Base-by-base conservation (phyloP, 2,113 vertebrate genomes). In the Clarias batrachus region DNA sequence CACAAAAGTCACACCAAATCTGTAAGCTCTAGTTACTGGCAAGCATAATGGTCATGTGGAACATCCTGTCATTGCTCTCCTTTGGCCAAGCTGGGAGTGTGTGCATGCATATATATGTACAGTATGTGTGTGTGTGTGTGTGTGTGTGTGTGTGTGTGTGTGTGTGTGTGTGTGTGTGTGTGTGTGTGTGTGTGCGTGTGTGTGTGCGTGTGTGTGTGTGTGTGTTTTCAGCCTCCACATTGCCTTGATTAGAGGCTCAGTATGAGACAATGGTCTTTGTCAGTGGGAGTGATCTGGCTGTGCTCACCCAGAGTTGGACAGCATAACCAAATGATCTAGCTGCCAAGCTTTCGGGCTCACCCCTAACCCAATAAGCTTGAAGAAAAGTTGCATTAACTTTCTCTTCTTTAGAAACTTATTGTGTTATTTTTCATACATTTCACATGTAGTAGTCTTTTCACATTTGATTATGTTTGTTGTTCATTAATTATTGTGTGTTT, bases 281-380 rank as follows among this genome's bases (percentile, higher is more conserved):
- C 91, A 86, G 91, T 92, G 92, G 86, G 89, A 90, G 89, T 92
- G 92, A 93, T 86, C 85, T 84, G 87, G 83, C 90, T 90, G 70
- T 91, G 90, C 91, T 84, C 74, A 83, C 77, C 83, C 74, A 89
- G 37, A 65, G 48, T 89, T 93, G 91, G 93, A 93, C n/a, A 79
- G 80, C 48, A 87, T 85, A 89, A 87, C 88, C 60, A 88, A 84
- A 66, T 66, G 85, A 76, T 77, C 70, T 86, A 27, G 73, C 88
- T 92, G 91, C 92, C 93, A 93, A 91, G 91, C 90, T 84, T 90
- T 88, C 86, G 89, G 89, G 89, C 88, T 93, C 92, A 89, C 87
- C 91, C 87, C 59, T 91, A 74, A 87, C 90, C 89, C 89, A 90
- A 83, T 84, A 90, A 93, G 91, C 92, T 92, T 93, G 90, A 84